Conservation (phyloP, 2,888 invertebrate species). For the Strigamia maritima region DNA sequence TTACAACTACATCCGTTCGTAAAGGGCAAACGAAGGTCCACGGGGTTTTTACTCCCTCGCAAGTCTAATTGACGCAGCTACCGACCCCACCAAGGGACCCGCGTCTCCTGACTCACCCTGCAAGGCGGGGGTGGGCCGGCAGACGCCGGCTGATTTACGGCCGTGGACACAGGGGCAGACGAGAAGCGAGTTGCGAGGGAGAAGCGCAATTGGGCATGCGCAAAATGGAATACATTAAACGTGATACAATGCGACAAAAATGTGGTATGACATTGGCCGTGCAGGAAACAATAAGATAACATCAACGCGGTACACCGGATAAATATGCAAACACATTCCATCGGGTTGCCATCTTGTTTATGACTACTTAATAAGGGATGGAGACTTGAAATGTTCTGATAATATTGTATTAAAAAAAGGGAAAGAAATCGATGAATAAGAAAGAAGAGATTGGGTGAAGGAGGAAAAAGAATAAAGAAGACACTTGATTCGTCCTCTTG, state of each 20-base stretch:
- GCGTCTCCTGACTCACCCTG: constrained; percentile 20
- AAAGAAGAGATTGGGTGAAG: neutral
- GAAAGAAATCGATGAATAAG: constrained; percentile 7
- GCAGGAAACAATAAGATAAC: constrained; percentile 1
- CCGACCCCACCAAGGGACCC: constrained; percentile 15
- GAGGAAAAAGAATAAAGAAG: neutral
- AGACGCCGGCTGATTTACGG: constrained; percentile 21
- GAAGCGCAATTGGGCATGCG: neutral
- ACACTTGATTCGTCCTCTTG: constrained; percentile 1
- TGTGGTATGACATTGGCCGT: neutral
- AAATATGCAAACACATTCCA: constrained; percentile 17
- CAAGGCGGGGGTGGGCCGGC: neutral
- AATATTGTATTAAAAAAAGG: neutral
- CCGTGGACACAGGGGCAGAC: constrained; percentile 18
- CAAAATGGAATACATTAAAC: constrained; percentile 29
- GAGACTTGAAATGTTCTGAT: neutral
- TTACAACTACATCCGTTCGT: neutral
- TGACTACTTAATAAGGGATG: constrained; percentile 14
- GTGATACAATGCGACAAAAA: constrained; percentile 27
- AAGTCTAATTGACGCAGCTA: constrained; percentile 12
- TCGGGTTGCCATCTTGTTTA: constrained; percentile 24
- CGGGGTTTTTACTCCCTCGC: neutral
- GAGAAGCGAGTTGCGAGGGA: neutral
- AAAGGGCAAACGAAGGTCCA: constrained; percentile 26
- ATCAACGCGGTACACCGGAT: constrained; percentile 9